A percentile compares a stretch with the other conserved stretches of the same genome.
phyloP scores from a whole-genome alignment of 23 tunicate species.

The Ascidia mentula region DNA sequence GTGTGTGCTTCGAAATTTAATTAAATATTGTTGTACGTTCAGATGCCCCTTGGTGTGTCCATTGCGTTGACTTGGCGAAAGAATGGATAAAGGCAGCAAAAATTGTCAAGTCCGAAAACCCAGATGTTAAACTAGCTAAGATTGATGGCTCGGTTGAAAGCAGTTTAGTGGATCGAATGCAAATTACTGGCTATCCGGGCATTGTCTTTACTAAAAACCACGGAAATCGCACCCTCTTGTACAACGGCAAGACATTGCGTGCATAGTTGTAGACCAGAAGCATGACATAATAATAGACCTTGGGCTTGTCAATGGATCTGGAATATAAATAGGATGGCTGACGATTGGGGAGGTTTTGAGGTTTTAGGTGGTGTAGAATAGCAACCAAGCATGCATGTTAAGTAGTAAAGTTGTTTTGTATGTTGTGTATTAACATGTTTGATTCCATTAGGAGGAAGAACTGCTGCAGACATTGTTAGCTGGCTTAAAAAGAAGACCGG shows the following conservation, averaged over 20 bases:
- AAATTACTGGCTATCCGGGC: slow-evolving; percentile 77
- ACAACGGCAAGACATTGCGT: slow-evolving; percentile 51
- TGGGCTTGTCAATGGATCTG: no score
- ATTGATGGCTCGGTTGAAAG: slow-evolving; percentile 60
- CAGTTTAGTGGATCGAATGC: slow-evolving; percentile 33
- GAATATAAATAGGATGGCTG: no score
- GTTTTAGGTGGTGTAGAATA: no score
- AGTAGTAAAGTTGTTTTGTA: no score
- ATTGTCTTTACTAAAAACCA: slow-evolving; percentile 45
- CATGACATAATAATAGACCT: no score
- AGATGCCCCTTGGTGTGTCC: slow-evolving; percentile 92
- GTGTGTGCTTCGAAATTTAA: not conserved
- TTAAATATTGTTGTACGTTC: not conserved
- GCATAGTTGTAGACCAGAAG: not conserved
- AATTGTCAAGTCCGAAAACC: slow-evolving; percentile 30
- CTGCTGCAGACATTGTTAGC: slow-evolving; percentile 81
- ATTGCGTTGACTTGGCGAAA: slow-evolving; percentile 50
- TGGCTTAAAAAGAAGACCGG: slow-evolving; percentile 99
- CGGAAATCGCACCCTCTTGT: slow-evolving; percentile 24
- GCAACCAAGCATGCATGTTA: no score
- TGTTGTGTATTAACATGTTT: no score
- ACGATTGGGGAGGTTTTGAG: no score
- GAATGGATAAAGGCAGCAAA: slow-evolving; percentile 56
- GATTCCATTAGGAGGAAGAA: slow-evolving; percentile 95
- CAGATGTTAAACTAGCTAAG: slow-evolving; percentile 62